These are phyloP conservation scores for Pammene aurita DNA, from an alignment of 2,888 invertebrate species.

Conservation along the genomic window DNA sequence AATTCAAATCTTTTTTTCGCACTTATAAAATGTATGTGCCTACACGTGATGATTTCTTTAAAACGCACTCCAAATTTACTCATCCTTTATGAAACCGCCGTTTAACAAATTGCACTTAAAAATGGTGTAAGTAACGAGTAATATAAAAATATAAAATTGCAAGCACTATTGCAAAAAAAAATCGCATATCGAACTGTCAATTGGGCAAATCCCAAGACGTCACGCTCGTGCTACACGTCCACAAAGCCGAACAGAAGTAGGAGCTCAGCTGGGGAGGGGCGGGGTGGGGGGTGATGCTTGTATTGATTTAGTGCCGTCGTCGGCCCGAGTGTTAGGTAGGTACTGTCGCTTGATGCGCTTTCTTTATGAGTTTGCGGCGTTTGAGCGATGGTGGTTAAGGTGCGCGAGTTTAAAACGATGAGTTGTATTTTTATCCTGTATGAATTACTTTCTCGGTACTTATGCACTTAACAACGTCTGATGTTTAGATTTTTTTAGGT, in stretches of 20 bases:
- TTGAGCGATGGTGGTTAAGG: slow-evolving; percentile 18
- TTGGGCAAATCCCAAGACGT: slow-evolving; percentile 81
- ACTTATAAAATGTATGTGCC: too few species aligned
- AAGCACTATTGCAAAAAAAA: slow-evolving; percentile 41
- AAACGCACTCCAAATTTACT: too few species aligned
- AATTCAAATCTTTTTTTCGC: too few species aligned
- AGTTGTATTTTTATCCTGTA: too few species aligned
- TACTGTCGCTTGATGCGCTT: slow-evolving; percentile 81
- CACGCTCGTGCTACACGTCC: slow-evolving; percentile 77
- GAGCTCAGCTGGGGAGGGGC: slow-evolving; percentile 78
- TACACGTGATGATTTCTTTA: too few species aligned
- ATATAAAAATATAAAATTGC: background rate
- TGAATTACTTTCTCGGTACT: too few species aligned
- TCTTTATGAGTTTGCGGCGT: slow-evolving; percentile 55
- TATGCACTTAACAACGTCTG: background rate
- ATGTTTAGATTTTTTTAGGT: background rate
- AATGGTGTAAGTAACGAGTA: background rate
- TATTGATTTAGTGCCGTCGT: slow-evolving; percentile 85
- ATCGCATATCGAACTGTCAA: slow-evolving; percentile 74
- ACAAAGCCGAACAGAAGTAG: slow-evolving; percentile 84
- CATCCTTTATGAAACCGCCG: too few species aligned
- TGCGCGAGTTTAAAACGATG: background rate
- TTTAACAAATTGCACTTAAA: too few species aligned
- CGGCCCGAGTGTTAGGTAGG: slow-evolving; percentile 79
- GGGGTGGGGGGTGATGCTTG: slow-evolving; percentile 80